Evolutionary conservation across 2,113 vertebrate species (phyloP).

Genomic region (Nanorana parkeri): DNA sequence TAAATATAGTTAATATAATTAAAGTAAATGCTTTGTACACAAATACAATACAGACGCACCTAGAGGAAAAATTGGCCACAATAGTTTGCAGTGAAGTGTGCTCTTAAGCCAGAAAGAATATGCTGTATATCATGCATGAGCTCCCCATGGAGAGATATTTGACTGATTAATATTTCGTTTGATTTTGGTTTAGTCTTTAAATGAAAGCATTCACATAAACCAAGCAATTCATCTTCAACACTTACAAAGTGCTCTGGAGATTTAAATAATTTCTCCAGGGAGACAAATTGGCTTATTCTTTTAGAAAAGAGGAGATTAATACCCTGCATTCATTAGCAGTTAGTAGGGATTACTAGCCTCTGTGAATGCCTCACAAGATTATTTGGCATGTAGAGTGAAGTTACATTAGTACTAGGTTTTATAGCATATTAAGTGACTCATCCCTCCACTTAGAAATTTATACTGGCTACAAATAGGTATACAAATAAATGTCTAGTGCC

Average conservation of each 20-base stretch:
- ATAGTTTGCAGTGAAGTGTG: background rate
- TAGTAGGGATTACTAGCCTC: background rate
- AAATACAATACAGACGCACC: too few relatives aligned
- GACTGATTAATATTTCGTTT: constrained; percentile 1
- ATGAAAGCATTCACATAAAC: background rate
- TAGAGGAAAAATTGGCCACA: too few relatives aligned
- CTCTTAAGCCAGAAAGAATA: background rate
- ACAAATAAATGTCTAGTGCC: background rate
- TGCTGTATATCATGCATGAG: background rate
- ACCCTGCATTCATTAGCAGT: constrained; percentile 6
- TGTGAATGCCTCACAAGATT: background rate
- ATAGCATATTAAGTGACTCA: constrained; percentile 12
- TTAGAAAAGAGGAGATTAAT: constrained; percentile 16
- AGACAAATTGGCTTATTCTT: constrained; percentile 1
- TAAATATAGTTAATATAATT: too few relatives aligned
- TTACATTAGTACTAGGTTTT: constrained; percentile 21
- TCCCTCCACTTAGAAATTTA: background rate
- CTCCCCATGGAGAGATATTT: background rate
- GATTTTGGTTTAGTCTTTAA: constrained; percentile 8
- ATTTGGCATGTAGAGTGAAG: constrained; percentile 5
- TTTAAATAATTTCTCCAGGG: background rate
- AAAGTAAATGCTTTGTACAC: too few relatives aligned
- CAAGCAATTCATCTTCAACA: background rate
- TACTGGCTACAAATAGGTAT: background rate
- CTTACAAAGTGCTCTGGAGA: background rate